A percentile compares a stretch with the other conserved stretches of the same genome.
These are phyloP conservation scores for Lypha dubia DNA, from an alignment of 2,888 invertebrate species.

Conservation along the genomic window DNA sequence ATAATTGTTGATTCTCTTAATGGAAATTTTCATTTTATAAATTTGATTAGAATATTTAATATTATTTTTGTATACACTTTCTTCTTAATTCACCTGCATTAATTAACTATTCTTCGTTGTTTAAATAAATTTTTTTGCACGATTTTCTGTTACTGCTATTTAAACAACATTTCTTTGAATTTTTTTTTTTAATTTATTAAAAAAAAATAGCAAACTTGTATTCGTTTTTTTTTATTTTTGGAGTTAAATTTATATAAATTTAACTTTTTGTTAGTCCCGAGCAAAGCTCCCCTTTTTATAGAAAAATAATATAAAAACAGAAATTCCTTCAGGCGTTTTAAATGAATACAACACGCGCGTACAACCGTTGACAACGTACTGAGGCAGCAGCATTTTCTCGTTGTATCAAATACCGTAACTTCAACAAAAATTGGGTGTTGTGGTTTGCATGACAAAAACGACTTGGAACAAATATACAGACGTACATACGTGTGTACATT, in stretches of 20 bases:
- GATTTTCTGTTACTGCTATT: slow-evolving; percentile 58
- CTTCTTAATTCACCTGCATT: slow-evolving; percentile 54
- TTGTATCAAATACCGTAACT: slow-evolving; percentile 48
- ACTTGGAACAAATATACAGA: slow-evolving; percentile 13
- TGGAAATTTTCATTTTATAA: not conserved
- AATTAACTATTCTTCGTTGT: slow-evolving; percentile 58
- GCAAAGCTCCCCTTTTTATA: slow-evolving; percentile 68
- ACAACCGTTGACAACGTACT: slow-evolving; percentile 72
- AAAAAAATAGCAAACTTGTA: slow-evolving; percentile 8
- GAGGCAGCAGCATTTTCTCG: slow-evolving; percentile 65
- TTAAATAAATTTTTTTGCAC: slow-evolving; percentile 2
- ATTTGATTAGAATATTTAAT: slow-evolving; percentile 1
- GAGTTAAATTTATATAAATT: slow-evolving; percentile 1
- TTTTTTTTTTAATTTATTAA: slow-evolving; percentile 49
- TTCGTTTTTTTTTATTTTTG: slow-evolving; percentile 25
- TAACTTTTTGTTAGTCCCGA: slow-evolving; percentile 59
- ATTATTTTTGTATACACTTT: slow-evolving; percentile 9
- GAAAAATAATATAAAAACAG: slow-evolving; percentile 61
- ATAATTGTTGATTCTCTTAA: slow-evolving; percentile 61
- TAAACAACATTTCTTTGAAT: slow-evolving; percentile 54
- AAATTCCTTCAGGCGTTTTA: slow-evolving; percentile 69
- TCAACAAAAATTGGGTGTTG: slow-evolving; percentile 28
- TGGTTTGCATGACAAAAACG: slow-evolving; percentile 10
- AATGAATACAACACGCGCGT: slow-evolving; percentile 70
- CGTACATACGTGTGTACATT: too few relatives aligned